phyloP scores from a whole-genome alignment of 64 coral and sea anemone species.

The Actinia equina region DNA sequence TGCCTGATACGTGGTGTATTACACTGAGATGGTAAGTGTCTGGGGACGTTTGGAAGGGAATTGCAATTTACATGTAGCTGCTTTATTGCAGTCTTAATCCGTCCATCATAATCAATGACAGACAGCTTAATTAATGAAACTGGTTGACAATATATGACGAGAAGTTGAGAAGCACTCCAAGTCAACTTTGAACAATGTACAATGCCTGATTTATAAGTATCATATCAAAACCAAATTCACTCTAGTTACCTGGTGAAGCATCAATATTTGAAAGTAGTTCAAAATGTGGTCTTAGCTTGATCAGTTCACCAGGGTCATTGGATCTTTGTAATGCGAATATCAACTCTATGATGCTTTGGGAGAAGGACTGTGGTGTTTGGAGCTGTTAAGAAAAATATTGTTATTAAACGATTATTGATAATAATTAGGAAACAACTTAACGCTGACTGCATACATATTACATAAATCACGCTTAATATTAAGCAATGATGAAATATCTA shows the following conservation, averaged over 20 bases:
- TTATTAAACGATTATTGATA: background rate
- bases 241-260: conserved; percentile 81
- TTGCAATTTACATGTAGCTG: no score
- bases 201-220: background rate
- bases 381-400: conserved; percentile 54
- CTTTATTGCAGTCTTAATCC: no score
- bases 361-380: conserved; percentile 91
- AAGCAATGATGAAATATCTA: no score
- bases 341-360: conserved; percentile 87
- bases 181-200: no score
- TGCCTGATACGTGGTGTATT: no score
- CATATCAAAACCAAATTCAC: background rate
- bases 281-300: conserved; percentile 77
- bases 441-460: no score
- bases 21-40: no score
- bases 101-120: no score
- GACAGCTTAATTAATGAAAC: no score
- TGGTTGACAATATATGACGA: background rate
- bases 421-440: background rate
- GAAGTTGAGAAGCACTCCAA: background rate
- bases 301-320: conserved; percentile 86
- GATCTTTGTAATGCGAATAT: conserved; percentile 92
- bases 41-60: no score
- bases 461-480: no score
- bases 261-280: conserved; percentile 92